phyloP scores from a whole-genome alignment of 2,797 vertebrate species.

The Syngnathus rostellatus region DNA sequence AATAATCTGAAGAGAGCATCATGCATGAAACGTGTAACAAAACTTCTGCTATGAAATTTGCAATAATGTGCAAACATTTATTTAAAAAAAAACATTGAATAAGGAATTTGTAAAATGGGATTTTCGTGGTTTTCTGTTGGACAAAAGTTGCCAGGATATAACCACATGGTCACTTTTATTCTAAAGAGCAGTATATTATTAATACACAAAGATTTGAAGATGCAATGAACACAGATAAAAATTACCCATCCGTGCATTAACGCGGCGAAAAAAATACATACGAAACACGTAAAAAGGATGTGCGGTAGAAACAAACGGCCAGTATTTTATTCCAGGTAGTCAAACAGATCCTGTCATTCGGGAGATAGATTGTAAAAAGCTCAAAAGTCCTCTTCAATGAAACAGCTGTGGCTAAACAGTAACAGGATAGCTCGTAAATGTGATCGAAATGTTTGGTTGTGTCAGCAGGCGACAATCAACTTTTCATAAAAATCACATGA shows the following conservation, averaged over 20 bases:
- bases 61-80: no score
- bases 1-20: no score
- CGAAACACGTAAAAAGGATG: not conserved
- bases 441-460: constrained; percentile 8
- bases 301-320: not conserved
- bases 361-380: not conserved
- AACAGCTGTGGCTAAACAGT: constrained; percentile 18
- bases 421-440: constrained; percentile 29
- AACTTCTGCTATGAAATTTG: no score
- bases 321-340: not conserved
- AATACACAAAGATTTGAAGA: not conserved
- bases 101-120: no score
- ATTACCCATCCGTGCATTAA: not conserved
- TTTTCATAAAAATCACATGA: not conserved
- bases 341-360: not conserved
- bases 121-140: not conserved
- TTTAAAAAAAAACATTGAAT: no score
- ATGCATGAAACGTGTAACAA: no score
- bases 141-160: not conserved
- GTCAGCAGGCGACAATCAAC: not conserved
- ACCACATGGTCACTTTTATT: not conserved
- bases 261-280: not conserved
- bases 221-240: not conserved
- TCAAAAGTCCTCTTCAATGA: not conserved
- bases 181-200: not conserved